Percentiles rank a stretch among this genome's conserved stretches.
phyloP scores from a whole-genome alignment of 1,140 invertebrate genomes.

The Amphibalanus amphitrite region DNA sequence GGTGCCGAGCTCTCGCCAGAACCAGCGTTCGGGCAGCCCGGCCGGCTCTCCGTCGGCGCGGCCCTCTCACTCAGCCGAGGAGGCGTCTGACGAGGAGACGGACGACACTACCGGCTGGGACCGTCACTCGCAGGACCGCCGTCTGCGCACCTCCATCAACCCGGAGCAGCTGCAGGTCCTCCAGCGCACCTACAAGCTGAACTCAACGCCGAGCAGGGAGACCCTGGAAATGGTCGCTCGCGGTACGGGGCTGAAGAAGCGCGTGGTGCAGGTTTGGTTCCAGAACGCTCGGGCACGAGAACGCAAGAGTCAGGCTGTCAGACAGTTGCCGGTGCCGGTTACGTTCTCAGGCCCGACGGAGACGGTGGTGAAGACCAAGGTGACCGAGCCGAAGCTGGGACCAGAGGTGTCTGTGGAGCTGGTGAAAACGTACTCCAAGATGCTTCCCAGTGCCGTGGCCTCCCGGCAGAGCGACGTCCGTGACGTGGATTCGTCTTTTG shows the following conservation, averaged over 20 bases:
- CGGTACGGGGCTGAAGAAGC: constrained; percentile 78
- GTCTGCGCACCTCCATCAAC: constrained; percentile 81
- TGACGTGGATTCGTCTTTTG: neutral
- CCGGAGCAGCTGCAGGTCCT: constrained; percentile 91
- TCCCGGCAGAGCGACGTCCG: neutral
- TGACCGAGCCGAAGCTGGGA: neutral
- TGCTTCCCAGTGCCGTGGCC: neutral
- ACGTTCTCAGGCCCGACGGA: constrained; percentile 74
- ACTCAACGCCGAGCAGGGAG: constrained; percentile 88
- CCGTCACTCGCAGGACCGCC: constrained; percentile 67
- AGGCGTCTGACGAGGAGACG: constrained; percentile 29
- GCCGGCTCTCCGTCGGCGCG: constrained; percentile 83
- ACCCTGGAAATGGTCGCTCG: constrained; percentile 89
- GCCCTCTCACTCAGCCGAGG: constrained; percentile 26
- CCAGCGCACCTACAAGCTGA: constrained; percentile 93
- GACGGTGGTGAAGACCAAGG: constrained; percentile 39
- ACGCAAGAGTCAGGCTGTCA: constrained; percentile 52
- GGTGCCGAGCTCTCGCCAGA: constrained; percentile 56
- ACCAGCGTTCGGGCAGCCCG: constrained; percentile 45
- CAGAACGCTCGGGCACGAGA: constrained; percentile 98
- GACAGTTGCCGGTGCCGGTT: constrained; percentile 87
- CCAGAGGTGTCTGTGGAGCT: neutral
- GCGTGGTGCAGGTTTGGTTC: constrained; percentile 89
- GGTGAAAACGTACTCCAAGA: neutral
- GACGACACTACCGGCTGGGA: constrained; percentile 40